These are phyloP conservation scores for Ptychodera flava DNA, from an alignment of 35 echinoderm and acorn worm genomes.

Conservation along the genomic window DNA sequence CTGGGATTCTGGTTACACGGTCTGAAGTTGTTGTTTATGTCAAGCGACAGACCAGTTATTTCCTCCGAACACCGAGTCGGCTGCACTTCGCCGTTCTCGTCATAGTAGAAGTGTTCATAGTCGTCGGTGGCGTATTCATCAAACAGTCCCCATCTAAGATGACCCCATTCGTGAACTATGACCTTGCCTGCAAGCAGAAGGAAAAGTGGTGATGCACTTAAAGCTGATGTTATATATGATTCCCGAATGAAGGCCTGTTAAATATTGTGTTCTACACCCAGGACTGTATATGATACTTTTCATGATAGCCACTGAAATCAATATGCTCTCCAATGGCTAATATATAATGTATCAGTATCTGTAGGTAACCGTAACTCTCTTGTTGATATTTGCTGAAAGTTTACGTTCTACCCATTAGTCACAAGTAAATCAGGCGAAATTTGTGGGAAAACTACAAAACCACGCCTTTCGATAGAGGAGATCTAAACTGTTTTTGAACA, in stretches of 20 bases:
- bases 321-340: no score
- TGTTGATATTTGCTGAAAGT: no score
- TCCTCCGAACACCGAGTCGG: neutral
- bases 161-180: slow-evolving; percentile 15
- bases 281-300: no score
- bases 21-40: neutral
- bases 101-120: neutral
- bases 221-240: neutral
- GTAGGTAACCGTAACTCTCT: neutral
- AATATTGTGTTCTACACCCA: neutral
- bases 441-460: no score
- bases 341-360: neutral
- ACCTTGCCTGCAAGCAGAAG: slow-evolving; percentile 2
- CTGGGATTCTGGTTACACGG: neutral
- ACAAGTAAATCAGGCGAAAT: no score
- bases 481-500: no score
- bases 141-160: slow-evolving; percentile 8
- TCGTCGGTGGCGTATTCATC: slow-evolving; percentile 4
- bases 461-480: no score
- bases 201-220: neutral
- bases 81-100: neutral
- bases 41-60: neutral
- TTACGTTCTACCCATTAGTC: no score
- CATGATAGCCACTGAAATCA: no score
- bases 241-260: neutral